Percentiles rank a stretch among this genome's conserved stretches.
phyloP scores from a whole-genome alignment of 2,888 invertebrate genomes.

The Clepsis dumicolana region DNA sequence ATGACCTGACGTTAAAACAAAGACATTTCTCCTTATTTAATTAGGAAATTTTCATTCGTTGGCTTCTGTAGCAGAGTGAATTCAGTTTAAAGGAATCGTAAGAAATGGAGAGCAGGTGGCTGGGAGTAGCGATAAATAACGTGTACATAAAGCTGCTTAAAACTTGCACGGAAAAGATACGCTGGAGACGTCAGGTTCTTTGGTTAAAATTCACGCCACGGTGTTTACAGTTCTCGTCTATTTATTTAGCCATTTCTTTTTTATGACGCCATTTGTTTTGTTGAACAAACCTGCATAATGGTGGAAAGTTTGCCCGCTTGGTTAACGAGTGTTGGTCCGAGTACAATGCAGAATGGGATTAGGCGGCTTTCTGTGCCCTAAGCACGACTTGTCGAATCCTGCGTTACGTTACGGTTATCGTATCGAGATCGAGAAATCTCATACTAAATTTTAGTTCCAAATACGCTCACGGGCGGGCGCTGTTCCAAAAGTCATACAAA shows the following conservation, averaged over 20 bases:
- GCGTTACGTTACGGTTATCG: too few relatives aligned
- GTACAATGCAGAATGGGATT: constrained; percentile 52
- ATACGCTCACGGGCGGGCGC: too few relatives aligned
- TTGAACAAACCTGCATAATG: constrained; percentile 51
- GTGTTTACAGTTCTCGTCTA: constrained; percentile 58
- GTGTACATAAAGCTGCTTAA: constrained; percentile 54
- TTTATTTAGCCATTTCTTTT: constrained; percentile 58
- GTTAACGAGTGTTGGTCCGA: constrained; percentile 51
- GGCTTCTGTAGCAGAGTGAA: constrained; percentile 52
- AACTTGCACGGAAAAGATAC: constrained; percentile 59
- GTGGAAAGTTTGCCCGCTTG: constrained; percentile 48
- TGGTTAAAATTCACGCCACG: constrained; percentile 60
- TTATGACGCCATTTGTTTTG: constrained; percentile 56
- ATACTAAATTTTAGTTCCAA: too few relatives aligned
- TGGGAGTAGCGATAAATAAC: constrained; percentile 59
- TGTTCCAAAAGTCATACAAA: too few relatives aligned
- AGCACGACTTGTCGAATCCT: too few relatives aligned
- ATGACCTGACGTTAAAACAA: constrained; percentile 35
- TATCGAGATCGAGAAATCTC: too few relatives aligned
- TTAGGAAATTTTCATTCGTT: constrained; percentile 52
- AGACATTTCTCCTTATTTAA: constrained; percentile 56
- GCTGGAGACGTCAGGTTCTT: constrained; percentile 45
- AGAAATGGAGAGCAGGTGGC: constrained; percentile 62
- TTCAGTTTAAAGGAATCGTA: constrained; percentile 57
- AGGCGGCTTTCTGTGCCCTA: constrained; percentile 48